Evolutionary conservation across 2,888 invertebrate genomes (phyloP).

Genomic region (Melinopterus prodromus): DNA sequence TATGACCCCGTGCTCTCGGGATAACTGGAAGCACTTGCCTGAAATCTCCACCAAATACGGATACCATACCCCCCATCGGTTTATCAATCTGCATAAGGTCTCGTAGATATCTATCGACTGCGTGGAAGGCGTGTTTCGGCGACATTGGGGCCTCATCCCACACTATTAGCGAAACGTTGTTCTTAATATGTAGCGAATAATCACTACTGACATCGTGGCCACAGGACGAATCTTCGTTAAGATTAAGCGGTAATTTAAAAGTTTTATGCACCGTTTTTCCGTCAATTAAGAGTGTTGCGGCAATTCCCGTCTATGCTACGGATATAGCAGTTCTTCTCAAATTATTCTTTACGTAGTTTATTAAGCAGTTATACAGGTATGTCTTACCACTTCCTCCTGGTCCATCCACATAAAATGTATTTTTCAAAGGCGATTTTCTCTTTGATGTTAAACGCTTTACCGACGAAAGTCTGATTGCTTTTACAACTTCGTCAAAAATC

Average conservation of each 20-base stretch:
- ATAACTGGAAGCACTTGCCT: constrained; percentile 41
- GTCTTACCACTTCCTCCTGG: constrained; percentile 16
- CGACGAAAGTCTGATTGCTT: background rate
- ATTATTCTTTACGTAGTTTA: constrained; percentile 6
- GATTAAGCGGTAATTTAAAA: constrained; percentile 17
- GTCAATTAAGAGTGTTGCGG: constrained; percentile 16
- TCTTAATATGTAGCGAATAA: background rate
- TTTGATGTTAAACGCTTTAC: background rate
- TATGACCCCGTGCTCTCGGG: constrained; percentile 26
- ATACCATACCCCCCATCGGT: constrained; percentile 40
- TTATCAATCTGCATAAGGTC: constrained; percentile 25
- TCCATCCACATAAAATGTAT: constrained; percentile 15
- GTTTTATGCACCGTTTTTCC: constrained; percentile 24
- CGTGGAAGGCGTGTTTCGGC: constrained; percentile 30
- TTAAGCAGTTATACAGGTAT: constrained; percentile 7
- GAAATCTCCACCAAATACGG: too few species aligned
- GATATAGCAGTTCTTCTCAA: background rate
- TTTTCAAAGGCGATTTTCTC: too few species aligned
- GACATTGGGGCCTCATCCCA: constrained; percentile 43
- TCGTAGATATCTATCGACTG: constrained; percentile 35
- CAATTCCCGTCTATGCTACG: constrained; percentile 23
- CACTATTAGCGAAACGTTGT: constrained; percentile 29
- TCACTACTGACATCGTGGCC: background rate
- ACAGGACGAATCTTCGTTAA: constrained; percentile 9
- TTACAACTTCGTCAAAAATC: constrained; percentile 8